These are phyloP conservation scores for Corvus moneduloides DNA, from an alignment of 2,113 vertebrate genomes.

Conservation along the genomic window DNA sequence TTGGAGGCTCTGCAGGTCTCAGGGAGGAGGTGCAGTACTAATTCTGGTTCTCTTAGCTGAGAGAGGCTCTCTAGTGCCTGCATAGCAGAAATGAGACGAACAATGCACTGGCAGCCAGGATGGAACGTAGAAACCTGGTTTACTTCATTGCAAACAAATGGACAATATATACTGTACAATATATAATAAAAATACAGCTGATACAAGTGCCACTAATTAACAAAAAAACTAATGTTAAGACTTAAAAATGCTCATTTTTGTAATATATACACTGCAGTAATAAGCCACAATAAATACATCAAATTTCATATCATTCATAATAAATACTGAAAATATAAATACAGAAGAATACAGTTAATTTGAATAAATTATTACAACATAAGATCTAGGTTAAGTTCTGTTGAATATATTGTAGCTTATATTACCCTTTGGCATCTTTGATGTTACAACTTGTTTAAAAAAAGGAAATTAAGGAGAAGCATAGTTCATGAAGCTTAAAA, in stretches of 20 bases:
- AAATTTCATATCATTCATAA: slow-evolving; percentile 92
- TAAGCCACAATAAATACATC: slow-evolving; percentile 99
- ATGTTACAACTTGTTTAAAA: slow-evolving; percentile 66
- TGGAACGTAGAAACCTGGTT: slow-evolving; percentile 79
- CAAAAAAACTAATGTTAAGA: slow-evolving; percentile 74
- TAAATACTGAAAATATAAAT: slow-evolving; percentile 91
- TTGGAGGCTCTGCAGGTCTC: neutral
- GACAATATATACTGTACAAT: slow-evolving; percentile 88
- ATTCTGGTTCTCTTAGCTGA: neutral
- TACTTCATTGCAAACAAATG: slow-evolving; percentile 82
- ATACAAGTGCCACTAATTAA: slow-evolving; percentile 89
- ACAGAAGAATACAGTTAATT: slow-evolving; percentile 81
- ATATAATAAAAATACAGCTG: slow-evolving; percentile 82
- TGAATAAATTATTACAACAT: slow-evolving; percentile 81
- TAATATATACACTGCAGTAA: slow-evolving; percentile 90
- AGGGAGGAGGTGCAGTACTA: neutral
- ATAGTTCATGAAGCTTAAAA: slow-evolving; percentile 54
- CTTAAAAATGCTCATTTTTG: slow-evolving; percentile 83
- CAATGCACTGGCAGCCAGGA: slow-evolving; percentile 14
- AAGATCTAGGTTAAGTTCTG: slow-evolving; percentile 75
- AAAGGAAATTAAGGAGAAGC: slow-evolving; percentile 55
- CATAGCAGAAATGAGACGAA: slow-evolving; percentile 3
- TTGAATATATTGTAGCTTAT: slow-evolving; percentile 77
- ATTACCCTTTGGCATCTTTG: slow-evolving; percentile 85
- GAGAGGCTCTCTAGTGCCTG: neutral